Base-by-base conservation (phyloP, 1,140 invertebrate species). In the Eupristina koningsbergeri region DNA sequence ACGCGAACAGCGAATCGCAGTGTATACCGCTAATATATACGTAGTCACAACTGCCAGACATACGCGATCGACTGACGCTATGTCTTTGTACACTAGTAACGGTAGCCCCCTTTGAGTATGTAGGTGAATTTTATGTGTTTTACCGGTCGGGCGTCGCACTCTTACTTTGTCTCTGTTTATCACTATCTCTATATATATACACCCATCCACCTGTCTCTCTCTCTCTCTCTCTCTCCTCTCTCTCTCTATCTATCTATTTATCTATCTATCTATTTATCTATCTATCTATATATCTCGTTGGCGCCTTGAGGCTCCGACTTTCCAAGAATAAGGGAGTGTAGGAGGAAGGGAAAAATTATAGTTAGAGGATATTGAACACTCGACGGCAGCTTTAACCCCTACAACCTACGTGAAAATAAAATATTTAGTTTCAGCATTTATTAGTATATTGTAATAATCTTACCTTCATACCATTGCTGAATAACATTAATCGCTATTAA, bases 21-120 rank as follows among this genome's bases (percentile, higher is more conserved):
- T 5, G 13, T 58, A 26, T 22, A 58, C 31, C 34, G n/a, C n/a
- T n/a, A n/a, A 41, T 74, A 74, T 41, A 58, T 29, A 74, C 69
- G 69, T 31, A 41, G 17, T 39, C 53, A 58, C 64, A 41, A 47
- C 15, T 31, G 31, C 29, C 31, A 50, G 50, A n/a, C 75, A 64
- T 34, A 47, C 77, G 15, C 77, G 77, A 79, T 67, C 63, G 63
- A 79, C 77, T 79, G 45, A 47, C 77, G 41, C 45, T 74, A 22
- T 31, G 45, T 50, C 9, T 50, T 1, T 31, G 26, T 50, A 19
- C 36, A 31, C 45, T 63, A 64, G 39, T 19, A n/a, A 19, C 26
- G 9, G 58, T 61, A 26, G 22, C 9, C 53, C 53, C 26, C 53
- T 26, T 58, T 15, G 36, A 36, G 36, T 41, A n/a, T 63, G 8